Percentiles rank a stretch among this genome's conserved stretches.
Evolutionary conservation across 2,797 vertebrate genomes (phyloP).

Genomic region (Pseudomugil gertrudae): DNA sequence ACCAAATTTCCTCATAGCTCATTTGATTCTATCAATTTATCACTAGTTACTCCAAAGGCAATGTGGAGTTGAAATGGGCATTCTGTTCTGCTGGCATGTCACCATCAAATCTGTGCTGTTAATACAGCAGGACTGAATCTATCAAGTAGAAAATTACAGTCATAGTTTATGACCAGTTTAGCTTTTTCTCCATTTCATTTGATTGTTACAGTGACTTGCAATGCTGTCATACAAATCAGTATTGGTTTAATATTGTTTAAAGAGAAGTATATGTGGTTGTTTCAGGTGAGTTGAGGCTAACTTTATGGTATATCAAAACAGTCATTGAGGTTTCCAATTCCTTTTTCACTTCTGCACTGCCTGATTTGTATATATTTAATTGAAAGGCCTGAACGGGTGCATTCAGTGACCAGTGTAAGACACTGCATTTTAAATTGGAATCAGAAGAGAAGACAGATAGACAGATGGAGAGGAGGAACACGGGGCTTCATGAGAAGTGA

Average conservation of each 20-base stretch:
- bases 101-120: slow-evolving; percentile 71
- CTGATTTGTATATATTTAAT: neutral
- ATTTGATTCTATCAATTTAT: slow-evolving; percentile 8
- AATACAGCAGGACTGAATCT: slow-evolving; percentile 36
- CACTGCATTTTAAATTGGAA: slow-evolving; percentile 6
- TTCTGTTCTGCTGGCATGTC: slow-evolving; percentile 53
- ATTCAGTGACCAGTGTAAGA: slow-evolving; percentile 18
- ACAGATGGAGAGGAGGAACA: slow-evolving; percentile 69
- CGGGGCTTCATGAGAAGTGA: slow-evolving; percentile 66
- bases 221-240: neutral
- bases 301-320: slow-evolving; percentile 4
- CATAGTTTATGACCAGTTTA: slow-evolving; percentile 13
- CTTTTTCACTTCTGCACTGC: slow-evolving; percentile 29
- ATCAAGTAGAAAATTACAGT: slow-evolving; percentile 36
- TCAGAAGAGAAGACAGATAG: slow-evolving; percentile 47
- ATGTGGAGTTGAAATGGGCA: slow-evolving; percentile 38
- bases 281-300: slow-evolving; percentile 4
- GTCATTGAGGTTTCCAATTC: slow-evolving; percentile 24
- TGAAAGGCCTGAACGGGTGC: slow-evolving; percentile 2
- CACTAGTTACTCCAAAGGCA: slow-evolving; percentile 39
- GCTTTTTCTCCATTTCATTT: slow-evolving; percentile 16
- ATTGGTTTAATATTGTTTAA: neutral
- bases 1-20: slow-evolving; percentile 17
- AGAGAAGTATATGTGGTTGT: neutral
- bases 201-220: neutral